These are phyloP conservation scores for Halotydeus destructor DNA, from an alignment of 1,140 invertebrate species.

Conservation along the genomic window DNA sequence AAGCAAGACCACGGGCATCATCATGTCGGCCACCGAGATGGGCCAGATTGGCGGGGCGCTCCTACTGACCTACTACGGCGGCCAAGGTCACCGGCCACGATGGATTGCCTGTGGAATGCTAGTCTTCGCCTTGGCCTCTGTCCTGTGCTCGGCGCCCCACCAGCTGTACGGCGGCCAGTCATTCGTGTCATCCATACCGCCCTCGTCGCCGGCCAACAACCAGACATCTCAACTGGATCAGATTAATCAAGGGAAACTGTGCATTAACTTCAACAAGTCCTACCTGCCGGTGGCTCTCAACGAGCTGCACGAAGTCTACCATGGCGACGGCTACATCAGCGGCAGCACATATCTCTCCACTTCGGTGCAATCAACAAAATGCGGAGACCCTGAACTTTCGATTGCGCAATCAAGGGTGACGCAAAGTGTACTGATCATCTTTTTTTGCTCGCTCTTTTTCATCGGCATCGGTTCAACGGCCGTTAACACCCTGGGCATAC, in stretches of 20 bases:
- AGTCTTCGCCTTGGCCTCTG: constrained; percentile 60
- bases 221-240: too few species aligned
- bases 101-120: constrained; percentile 89
- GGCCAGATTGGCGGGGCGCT: constrained; percentile 63
- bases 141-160: constrained; percentile 50
- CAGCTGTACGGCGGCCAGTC: constrained; percentile 12
- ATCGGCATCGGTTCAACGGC: constrained; percentile 82
- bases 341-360: too few species aligned
- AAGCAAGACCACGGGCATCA: constrained; percentile 75
- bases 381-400: constrained; percentile 2
- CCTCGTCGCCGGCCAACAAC: background rate
- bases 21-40: constrained; percentile 82
- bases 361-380: too few species aligned
- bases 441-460: constrained; percentile 61
- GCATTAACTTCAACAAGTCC: too few species aligned
- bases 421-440: constrained; percentile 39
- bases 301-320: background rate
- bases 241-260: too few species aligned
- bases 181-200: background rate
- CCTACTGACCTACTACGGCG: constrained; percentile 66
- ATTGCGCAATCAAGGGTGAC: constrained; percentile 9
- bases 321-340: too few species aligned
- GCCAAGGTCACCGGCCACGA: constrained; percentile 77
- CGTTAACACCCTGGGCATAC: constrained; percentile 76
- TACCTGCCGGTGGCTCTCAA: too few species aligned